phyloP scores from a whole-genome alignment of 2,888 invertebrate genomes.

The Nephrotoma appendiculata region DNA sequence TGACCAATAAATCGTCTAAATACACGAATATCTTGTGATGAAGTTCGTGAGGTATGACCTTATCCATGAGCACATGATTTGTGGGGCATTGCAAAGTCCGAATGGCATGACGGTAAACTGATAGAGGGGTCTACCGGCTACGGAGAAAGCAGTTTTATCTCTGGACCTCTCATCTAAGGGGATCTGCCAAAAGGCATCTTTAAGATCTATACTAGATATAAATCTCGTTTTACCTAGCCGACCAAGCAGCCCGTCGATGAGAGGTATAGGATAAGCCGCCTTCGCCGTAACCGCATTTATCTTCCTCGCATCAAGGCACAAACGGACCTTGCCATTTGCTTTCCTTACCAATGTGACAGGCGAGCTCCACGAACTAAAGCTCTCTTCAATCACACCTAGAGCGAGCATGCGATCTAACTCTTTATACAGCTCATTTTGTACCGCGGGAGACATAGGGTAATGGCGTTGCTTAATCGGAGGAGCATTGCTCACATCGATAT shows the following conservation, averaged over 20 bases:
- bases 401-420: constrained; percentile 21
- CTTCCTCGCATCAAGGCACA: constrained; percentile 16
- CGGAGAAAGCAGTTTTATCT: no score
- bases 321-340: constrained; percentile 10
- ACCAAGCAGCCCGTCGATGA: constrained; percentile 11
- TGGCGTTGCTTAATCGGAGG: constrained; percentile 12
- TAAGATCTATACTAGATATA: no score
- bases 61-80: constrained; percentile 11
- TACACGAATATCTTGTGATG: constrained; percentile 8
- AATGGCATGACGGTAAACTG: no score
- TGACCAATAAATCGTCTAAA: not conserved
- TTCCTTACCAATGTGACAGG: constrained; percentile 18
- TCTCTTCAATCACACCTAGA: not conserved
- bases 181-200: no score
- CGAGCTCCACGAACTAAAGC: not conserved
- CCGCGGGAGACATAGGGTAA: constrained; percentile 13
- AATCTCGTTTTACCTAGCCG: no score
- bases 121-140: no score
- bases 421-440: constrained; percentile 12
- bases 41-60: constrained; percentile 1
- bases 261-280: constrained; percentile 18
- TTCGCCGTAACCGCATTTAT: constrained; percentile 15
- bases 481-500: constrained; percentile 12
- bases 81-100: no score
- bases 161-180: no score